Conservation (phyloP, 2,888 invertebrate species). For the Cyclophora albipunctata region DNA sequence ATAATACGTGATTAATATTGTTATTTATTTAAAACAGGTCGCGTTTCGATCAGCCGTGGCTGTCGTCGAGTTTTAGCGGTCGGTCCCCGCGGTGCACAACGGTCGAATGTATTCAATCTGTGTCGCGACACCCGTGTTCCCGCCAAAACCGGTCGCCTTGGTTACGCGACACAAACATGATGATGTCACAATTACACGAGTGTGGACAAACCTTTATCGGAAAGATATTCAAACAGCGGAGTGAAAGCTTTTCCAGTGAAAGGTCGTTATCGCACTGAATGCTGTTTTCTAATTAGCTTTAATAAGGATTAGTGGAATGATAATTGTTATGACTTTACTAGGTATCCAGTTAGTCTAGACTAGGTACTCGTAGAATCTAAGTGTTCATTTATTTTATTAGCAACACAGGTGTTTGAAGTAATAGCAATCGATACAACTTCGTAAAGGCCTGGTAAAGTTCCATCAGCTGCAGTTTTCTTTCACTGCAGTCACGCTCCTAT, state of each 20-base stretch:
- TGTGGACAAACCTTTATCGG: not conserved
- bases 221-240: not conserved
- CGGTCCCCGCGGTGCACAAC: constrained; percentile 68
- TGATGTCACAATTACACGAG: constrained; percentile 18
- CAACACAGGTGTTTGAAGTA: no score
- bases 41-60: constrained; percentile 61
- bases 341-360: no score
- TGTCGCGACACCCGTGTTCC: constrained; percentile 44
- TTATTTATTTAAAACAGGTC: constrained; percentile 18
- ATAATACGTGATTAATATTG: constrained; percentile 1
- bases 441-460: no score
- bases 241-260: not conserved
- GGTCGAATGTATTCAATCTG: constrained; percentile 53
- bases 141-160: constrained; percentile 67
- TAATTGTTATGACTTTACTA: no score
- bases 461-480: no score
- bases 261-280: no score
- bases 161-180: constrained; percentile 41
- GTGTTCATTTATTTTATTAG: no score
- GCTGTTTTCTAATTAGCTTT: no score
- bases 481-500: no score
- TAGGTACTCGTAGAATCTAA: no score
- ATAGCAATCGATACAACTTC: no score
- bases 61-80: constrained; percentile 59
- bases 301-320: no score